A percentile compares a stretch with the other conserved stretches of the same genome.
These are phyloP conservation scores for Urocolius indicus DNA, from an alignment of 2,113 vertebrate species.

Conservation along the genomic window DNA sequence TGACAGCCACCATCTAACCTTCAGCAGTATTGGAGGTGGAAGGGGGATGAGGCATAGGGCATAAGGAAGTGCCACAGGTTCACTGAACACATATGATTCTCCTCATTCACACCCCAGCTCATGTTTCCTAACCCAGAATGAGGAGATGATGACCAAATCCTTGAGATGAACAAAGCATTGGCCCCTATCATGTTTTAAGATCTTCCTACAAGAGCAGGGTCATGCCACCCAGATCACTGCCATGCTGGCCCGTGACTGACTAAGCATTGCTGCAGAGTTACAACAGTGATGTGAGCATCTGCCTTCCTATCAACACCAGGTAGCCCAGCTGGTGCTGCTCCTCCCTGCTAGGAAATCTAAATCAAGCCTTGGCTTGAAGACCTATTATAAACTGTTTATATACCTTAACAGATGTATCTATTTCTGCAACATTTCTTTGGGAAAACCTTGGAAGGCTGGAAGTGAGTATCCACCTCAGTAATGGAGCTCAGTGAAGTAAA, in stretches of 20 bases:
- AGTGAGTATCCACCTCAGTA: neutral
- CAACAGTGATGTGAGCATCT: neutral
- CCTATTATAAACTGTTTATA: neutral
- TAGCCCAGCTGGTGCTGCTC: neutral
- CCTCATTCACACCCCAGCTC: neutral
- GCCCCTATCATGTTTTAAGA: neutral
- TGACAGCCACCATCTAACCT: neutral
- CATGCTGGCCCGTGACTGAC: neutral
- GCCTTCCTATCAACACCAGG: neutral
- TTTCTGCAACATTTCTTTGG: conserved; percentile 24
- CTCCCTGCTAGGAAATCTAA: neutral
- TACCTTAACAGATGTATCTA: neutral
- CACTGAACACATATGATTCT: neutral
- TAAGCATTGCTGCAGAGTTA: neutral
- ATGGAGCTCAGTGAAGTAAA: neutral
- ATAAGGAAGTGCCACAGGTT: neutral
- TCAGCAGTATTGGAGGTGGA: neutral
- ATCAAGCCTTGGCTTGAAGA: neutral
- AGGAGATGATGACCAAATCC: neutral
- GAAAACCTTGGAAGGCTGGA: conserved; percentile 24
- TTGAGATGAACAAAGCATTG: neutral
- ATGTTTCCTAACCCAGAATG: neutral
- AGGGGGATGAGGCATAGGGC: neutral
- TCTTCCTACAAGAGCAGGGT: neutral
- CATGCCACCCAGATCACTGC: neutral